phyloP scores from a whole-genome alignment of 2,888 invertebrate genomes.

The Hyposoter dolosus region DNA sequence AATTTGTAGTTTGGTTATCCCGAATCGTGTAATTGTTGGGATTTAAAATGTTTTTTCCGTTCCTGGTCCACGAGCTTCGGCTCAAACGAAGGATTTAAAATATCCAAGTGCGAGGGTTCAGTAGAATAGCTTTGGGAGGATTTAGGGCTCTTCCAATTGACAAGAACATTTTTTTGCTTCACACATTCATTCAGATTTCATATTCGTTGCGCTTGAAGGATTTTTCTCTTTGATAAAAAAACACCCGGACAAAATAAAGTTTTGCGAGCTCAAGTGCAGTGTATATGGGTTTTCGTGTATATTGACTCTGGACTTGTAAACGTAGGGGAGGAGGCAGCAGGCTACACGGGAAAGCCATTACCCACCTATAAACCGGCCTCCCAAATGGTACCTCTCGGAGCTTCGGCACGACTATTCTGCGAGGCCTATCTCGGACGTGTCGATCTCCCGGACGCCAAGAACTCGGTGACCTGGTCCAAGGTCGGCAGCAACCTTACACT shows the following conservation, averaged over 20 bases:
- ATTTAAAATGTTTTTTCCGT: neutral
- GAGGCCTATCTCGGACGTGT: conserved; percentile 92
- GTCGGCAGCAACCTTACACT: conserved; percentile 86
- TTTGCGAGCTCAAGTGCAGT: neutral
- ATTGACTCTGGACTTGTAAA: conserved; percentile 52
- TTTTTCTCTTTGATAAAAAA: neutral
- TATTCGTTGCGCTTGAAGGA: neutral
- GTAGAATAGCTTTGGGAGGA: neutral
- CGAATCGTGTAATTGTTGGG: neutral
- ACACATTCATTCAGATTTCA: neutral
- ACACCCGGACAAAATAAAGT: conserved; percentile 8
- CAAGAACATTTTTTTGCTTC: neutral
- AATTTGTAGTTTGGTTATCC: neutral
- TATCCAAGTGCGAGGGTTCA: neutral
- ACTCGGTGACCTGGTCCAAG: conserved; percentile 90
- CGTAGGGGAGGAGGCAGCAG: conserved; percentile 86
- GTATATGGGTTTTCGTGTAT: neutral
- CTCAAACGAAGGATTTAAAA: too few relatives aligned
- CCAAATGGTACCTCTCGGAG: conserved; percentile 88
- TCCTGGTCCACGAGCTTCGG: neutral
- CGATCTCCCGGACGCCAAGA: conserved; percentile 90
- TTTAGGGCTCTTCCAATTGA: neutral
- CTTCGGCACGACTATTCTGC: conserved; percentile 89
- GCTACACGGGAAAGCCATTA: conserved; percentile 84
- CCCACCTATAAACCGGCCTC: conserved; percentile 90